Evolutionary conservation across 2,888 invertebrate genomes (phyloP).

Genomic region (Cephus spinipes): DNA sequence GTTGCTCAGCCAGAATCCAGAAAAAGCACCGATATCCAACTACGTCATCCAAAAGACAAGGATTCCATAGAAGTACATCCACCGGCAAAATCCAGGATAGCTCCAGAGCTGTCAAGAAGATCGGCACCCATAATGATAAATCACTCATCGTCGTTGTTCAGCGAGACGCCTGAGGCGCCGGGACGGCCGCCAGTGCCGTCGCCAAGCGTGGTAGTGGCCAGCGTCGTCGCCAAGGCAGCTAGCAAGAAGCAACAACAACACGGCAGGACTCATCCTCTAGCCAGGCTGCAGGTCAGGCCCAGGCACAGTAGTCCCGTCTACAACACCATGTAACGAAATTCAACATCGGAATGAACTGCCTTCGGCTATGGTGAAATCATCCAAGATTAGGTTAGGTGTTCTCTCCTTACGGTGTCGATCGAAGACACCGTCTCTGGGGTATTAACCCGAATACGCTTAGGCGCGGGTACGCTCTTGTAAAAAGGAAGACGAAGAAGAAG

Average conservation of each 20-base stretch:
- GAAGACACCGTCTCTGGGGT: neutral
- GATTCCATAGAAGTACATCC: conserved; percentile 57
- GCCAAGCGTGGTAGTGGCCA: conserved; percentile 74
- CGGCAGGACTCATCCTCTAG: conserved; percentile 92
- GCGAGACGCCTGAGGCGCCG: conserved; percentile 52
- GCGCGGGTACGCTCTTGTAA: neutral
- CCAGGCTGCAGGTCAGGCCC: conserved; percentile 84
- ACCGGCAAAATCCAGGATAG: conserved; percentile 56
- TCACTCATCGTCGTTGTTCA: conserved; percentile 27
- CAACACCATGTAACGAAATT: conserved; percentile 83
- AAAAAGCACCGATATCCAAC: conserved; percentile 51
- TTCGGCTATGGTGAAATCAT: neutral
- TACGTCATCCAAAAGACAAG: conserved; percentile 49
- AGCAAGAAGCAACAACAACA: conserved; percentile 90
- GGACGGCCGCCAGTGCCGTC: conserved; percentile 67
- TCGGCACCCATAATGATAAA: conserved; percentile 59
- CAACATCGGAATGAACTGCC: neutral
- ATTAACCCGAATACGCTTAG: neutral
- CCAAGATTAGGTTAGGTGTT: neutral
- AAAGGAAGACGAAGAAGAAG: neutral
- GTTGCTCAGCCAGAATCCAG: conserved; percentile 58
- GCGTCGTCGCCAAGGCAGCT: conserved; percentile 78
- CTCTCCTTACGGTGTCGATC: neutral
- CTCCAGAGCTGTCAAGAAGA: conserved; percentile 58
- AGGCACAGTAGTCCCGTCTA: conserved; percentile 86